Base-by-base conservation (phyloP, 2,113 vertebrate species). In the Eulemur rufifrons region DNA sequence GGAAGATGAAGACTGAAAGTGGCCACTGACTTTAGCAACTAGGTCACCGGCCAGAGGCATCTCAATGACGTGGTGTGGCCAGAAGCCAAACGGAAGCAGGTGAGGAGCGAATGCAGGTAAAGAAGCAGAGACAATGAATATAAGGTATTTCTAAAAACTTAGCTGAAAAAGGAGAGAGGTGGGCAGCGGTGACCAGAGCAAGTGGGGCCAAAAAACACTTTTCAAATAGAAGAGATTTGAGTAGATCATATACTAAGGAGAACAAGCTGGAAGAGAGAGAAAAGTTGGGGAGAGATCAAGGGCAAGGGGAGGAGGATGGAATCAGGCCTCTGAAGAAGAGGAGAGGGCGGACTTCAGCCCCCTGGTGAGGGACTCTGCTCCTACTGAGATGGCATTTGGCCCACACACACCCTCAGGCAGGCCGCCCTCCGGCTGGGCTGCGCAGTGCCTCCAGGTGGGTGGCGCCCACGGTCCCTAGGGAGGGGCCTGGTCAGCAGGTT, bases 31-130 rank as follows among this genome's bases (percentile, higher is more conserved):
- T 82, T 97, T 88, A 86, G 91, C 95, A 91, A 95, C 71, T 68
- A 93, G 91, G 91, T 96, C 89, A 97, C 91, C 73, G 54, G 96
- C 91, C 88, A 92, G 69, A 93, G 56, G 69, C n/a, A 91, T 74
- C 78, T 95, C 87, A 78, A 1, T 84, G 92, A 73, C 27, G 11
- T 50, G 74, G 25, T n/a, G 18, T 47, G 78, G 73, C 73, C 52
- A 78, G 83, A 93, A 92, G 95, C 90, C 96, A 92, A 77, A 71
- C 15, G 17, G n/a, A 77, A 83, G 74, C 68, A 37, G 34, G 56
- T 20, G 27, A 92, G 32, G 68, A 61, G 64, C 63, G 32, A 95
- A 95, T 83, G 54, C 68, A 89, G 23, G 86, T 37, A 86, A 84
- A 71, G 34, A 52, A 81, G 37, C 18, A 83, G 42, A 82, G 37